Percentiles rank a stretch among this genome's conserved stretches.
phyloP scores from a whole-genome alignment of 1,140 invertebrate species.

The Semibalanus balanoides region DNA sequence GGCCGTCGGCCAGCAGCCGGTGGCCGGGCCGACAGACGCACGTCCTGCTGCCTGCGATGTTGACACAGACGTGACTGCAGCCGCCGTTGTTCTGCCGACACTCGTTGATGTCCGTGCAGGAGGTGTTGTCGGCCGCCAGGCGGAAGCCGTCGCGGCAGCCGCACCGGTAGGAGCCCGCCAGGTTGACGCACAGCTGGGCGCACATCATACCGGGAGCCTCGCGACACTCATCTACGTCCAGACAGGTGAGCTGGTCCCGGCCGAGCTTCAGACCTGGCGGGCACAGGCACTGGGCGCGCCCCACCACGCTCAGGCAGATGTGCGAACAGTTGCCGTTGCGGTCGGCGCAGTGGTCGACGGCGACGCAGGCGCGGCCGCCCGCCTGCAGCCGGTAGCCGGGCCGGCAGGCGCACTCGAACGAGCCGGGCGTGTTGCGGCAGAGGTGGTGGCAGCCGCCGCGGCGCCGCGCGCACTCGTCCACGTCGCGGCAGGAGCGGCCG shows the following conservation, averaged over 20 bases:
- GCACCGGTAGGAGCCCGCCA: slow-evolving; percentile 24
- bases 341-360: slow-evolving; percentile 15
- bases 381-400: slow-evolving; percentile 12
- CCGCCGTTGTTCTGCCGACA: slow-evolving; percentile 38
- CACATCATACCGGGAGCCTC: slow-evolving; percentile 33
- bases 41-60: slow-evolving; percentile 37
- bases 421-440: slow-evolving; percentile 38
- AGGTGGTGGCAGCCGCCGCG: slow-evolving; percentile 38
- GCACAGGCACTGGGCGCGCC: slow-evolving; percentile 29
- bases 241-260: slow-evolving; percentile 37
- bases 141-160: slow-evolving; percentile 28
- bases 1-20: slow-evolving; percentile 26
- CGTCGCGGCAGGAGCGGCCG: slow-evolving; percentile 39
- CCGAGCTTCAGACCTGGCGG: slow-evolving; percentile 20
- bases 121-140: slow-evolving; percentile 33
- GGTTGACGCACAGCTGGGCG: slow-evolving; percentile 38
- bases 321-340: slow-evolving; percentile 23
- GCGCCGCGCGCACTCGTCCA: slow-evolving; percentile 45
- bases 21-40: slow-evolving; percentile 37
- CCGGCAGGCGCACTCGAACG: slow-evolving; percentile 35
- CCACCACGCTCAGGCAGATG: slow-evolving; percentile 36
- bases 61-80: slow-evolving; percentile 42
- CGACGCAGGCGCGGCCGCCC: slow-evolving; percentile 21
- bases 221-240: slow-evolving; percentile 53
- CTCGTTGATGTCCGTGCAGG: slow-evolving; percentile 44